Conservation (phyloP, 2,797 vertebrate genomes). For the Poeciliopsis turneri region DNA sequence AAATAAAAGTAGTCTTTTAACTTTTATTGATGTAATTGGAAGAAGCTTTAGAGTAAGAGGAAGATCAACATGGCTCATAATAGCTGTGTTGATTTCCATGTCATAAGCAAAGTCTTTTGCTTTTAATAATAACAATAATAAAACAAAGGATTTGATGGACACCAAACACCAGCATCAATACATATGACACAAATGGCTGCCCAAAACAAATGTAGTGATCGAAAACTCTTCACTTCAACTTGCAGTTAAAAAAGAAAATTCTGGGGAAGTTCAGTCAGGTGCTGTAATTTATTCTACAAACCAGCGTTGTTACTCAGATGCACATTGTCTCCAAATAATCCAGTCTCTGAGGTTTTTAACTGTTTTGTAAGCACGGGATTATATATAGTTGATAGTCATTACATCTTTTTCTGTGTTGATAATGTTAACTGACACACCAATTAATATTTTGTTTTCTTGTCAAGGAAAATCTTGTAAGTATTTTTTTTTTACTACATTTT, state of each 20-base stretch:
- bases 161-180: not conserved
- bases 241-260: too few relatives aligned
- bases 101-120: too few relatives aligned
- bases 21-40: slow-evolving; percentile 4
- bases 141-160: not conserved
- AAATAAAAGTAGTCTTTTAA: not conserved
- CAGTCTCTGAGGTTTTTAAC: too few relatives aligned
- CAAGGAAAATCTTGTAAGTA: not conserved
- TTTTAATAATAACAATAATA: not conserved
- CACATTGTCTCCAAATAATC: not conserved
- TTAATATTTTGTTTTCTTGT: not conserved
- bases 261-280: not conserved
- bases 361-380: too few relatives aligned
- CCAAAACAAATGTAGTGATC: not conserved
- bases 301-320: not conserved
- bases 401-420: too few relatives aligned
- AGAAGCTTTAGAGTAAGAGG: not conserved
- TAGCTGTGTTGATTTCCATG: too few relatives aligned
- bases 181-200: not conserved
- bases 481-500: not conserved
- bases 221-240: not conserved
- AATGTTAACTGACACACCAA: not conserved
- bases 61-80: not conserved
- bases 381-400: too few relatives aligned
- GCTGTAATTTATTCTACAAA: not conserved